A percentile compares a stretch with the other conserved stretches of the same genome.
These are phyloP conservation scores for Actinostola sp. DNA, from an alignment of 92 coral and sea anemone species.

Conservation along the genomic window DNA sequence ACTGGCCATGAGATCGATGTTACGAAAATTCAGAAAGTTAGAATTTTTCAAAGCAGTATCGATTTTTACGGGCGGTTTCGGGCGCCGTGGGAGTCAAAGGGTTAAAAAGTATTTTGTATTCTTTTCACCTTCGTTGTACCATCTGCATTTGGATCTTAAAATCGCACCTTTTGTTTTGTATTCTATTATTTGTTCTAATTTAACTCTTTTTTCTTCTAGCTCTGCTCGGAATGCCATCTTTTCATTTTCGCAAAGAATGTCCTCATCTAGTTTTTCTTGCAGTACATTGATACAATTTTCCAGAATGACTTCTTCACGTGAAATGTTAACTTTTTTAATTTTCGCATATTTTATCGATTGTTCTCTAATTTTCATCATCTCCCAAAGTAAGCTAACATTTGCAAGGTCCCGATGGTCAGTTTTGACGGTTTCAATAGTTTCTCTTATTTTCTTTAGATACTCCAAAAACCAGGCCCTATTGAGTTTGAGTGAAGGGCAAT, in stretches of 20 bases:
- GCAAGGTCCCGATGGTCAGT: neutral
- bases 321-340: conserved; percentile 15
- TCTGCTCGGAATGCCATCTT: neutral
- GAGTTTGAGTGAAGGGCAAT: conserved; percentile 28
- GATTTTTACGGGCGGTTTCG: no score
- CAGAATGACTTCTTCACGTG: conserved; percentile 13
- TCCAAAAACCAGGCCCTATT: conserved; percentile 47
- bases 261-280: neutral
- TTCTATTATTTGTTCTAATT: conserved; percentile 15
- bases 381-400: conserved; percentile 27
- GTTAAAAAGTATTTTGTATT: no score
- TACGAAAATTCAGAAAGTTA: no score
- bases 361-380: conserved; percentile 49
- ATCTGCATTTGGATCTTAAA: conserved; percentile 30
- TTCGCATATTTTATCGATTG: conserved; percentile 26
- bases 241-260: neutral
- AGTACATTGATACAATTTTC: neutral
- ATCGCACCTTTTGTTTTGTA: conserved; percentile 33
- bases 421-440: conserved; percentile 12
- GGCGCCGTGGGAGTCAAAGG: no score
- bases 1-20: no score
- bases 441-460: conserved; percentile 32
- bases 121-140: conserved; percentile 34
- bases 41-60: no score
- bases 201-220: conserved; percentile 7